Percentiles rank a stretch among this genome's conserved stretches.
Evolutionary conservation across 2,888 invertebrate species (phyloP).

Genomic region (Clanis bilineata): DNA sequence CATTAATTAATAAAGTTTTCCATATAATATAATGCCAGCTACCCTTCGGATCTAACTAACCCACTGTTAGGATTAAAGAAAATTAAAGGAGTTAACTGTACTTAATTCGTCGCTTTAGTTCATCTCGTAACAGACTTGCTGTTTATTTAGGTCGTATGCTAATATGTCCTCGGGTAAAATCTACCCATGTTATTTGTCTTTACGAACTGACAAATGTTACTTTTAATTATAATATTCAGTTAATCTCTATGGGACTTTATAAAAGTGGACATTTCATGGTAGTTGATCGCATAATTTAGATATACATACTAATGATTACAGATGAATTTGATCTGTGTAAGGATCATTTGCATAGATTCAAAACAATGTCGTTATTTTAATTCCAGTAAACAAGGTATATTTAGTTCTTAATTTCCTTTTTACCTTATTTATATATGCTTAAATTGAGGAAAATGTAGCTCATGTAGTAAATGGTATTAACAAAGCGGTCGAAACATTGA

Average conservation of each 20-base stretch:
- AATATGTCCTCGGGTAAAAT: conserved; percentile 19
- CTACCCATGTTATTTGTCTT: background rate
- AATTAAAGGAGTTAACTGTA: conserved; percentile 23
- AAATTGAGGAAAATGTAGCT: background rate
- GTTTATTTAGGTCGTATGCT: conserved; percentile 31
- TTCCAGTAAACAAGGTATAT: no score
- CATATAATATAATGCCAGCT: conserved; percentile 22
- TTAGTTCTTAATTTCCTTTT: no score
- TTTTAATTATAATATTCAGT: background rate
- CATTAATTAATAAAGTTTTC: conserved; percentile 11
- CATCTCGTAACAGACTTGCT: conserved; percentile 21
- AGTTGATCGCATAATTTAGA: background rate
- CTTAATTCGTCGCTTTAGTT: conserved; percentile 11
- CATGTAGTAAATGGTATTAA: background rate
- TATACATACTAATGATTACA: background rate
- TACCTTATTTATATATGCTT: background rate
- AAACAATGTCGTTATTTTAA: no score
- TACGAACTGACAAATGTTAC: background rate
- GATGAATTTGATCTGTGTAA: no score
- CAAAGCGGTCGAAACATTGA: background rate
- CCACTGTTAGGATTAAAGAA: conserved; percentile 25
- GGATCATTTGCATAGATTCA: no score
- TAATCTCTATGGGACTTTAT: background rate
- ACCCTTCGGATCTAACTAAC: conserved; percentile 20
- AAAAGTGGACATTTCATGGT: background rate